These are phyloP conservation scores for Manis crassicaudata DNA, from an alignment of 2,797 vertebrate genomes.

Conservation along the genomic window DNA sequence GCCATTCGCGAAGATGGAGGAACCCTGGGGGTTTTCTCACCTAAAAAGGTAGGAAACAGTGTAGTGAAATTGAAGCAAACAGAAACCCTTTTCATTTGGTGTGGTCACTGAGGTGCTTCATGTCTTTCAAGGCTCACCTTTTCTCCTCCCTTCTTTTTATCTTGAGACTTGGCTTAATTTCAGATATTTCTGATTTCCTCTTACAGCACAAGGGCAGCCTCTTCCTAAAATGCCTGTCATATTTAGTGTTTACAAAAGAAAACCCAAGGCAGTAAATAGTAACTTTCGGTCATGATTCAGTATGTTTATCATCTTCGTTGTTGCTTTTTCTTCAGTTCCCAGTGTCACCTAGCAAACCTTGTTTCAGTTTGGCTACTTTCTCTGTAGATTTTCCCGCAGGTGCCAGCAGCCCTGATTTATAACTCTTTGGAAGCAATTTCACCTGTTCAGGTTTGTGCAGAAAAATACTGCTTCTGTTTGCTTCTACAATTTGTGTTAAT, in stretches of 20 bases:
- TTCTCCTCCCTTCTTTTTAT: background rate
- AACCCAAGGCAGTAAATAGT: background rate
- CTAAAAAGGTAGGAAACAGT: slow-evolving; percentile 94
- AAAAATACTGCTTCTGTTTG: background rate
- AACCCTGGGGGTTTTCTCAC: slow-evolving; percentile 98
- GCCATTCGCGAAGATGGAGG: slow-evolving; percentile 99
- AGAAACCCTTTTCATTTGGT: background rate
- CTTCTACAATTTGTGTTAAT: background rate
- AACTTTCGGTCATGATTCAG: background rate
- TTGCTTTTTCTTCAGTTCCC: slow-evolving; percentile 40
- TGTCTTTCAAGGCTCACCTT: background rate
- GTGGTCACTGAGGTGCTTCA: background rate
- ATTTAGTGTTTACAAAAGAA: slow-evolving; percentile 29
- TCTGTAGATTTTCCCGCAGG: slow-evolving; percentile 89
- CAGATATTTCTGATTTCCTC: slow-evolving; percentile 36
- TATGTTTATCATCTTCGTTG: background rate
- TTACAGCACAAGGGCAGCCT: background rate
- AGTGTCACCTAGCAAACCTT: background rate
- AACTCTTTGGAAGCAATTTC: slow-evolving; percentile 91
- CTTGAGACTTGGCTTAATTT: slow-evolving; percentile 44
- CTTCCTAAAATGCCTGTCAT: background rate
- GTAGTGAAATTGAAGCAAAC: background rate
- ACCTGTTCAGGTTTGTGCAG: slow-evolving; percentile 91
- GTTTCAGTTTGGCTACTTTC: slow-evolving; percentile 78
- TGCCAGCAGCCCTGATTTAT: slow-evolving; percentile 86